phyloP scores from a whole-genome alignment of 2,113 vertebrate genomes.

The Mesembrinibis cayennensis region DNA sequence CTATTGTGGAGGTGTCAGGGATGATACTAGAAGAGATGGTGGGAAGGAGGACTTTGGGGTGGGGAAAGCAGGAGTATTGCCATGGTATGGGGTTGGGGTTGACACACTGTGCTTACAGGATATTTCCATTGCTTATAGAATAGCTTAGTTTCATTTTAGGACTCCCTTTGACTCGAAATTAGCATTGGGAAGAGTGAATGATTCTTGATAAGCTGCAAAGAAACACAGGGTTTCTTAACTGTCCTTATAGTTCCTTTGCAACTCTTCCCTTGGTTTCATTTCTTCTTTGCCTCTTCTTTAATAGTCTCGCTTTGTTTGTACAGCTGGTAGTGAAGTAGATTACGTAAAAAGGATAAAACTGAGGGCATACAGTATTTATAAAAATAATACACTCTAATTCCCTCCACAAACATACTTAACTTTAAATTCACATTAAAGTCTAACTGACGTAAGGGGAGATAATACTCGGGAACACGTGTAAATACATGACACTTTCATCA shows the following conservation, averaged over 20 bases:
- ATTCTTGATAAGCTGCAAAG: not conserved
- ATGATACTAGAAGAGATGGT: not conserved
- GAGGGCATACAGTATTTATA: not conserved
- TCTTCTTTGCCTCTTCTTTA: not conserved
- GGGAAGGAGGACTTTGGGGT: not conserved
- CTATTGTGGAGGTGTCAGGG: not conserved
- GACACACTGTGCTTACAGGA: not conserved
- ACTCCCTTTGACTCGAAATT: not conserved
- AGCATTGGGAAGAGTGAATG: not conserved
- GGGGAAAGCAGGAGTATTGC: not conserved
- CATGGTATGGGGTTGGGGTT: not conserved
- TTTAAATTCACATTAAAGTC: not conserved
- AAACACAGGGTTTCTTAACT: not conserved
- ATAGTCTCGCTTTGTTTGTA: not conserved
- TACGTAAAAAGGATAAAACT: not conserved
- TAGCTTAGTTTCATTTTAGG: not conserved
- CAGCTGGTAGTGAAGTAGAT: not conserved
- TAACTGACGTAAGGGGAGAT: not conserved
- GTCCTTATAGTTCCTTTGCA: not conserved
- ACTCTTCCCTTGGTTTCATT: not conserved
- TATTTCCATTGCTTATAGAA: not conserved
- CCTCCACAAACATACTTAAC: not conserved
- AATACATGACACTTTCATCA: not conserved
- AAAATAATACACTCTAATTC: not conserved
- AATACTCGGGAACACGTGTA: not conserved